Evolutionary conservation across 1,140 invertebrate genomes (phyloP).

Genomic region (Drosophila tsacasi): DNA sequence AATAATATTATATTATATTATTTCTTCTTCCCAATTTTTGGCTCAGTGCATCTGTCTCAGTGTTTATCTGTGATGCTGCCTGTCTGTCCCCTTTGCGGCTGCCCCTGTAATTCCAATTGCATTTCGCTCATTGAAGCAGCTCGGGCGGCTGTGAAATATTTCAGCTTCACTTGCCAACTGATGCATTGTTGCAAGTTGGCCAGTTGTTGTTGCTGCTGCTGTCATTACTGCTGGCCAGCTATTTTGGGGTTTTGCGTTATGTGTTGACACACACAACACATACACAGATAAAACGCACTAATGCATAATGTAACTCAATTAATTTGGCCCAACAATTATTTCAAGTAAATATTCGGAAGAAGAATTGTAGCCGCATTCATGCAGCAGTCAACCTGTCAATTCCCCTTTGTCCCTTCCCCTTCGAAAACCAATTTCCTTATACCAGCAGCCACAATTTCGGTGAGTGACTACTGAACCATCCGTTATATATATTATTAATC

Average conservation of each 20-base stretch:
- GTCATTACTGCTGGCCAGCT: conserved; percentile 23
- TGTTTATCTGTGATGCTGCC: conserved; percentile 15
- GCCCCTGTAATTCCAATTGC: conserved; percentile 55
- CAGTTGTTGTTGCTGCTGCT: conserved; percentile 13
- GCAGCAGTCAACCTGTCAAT: conserved; percentile 23
- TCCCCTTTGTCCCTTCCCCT: conserved; percentile 5
- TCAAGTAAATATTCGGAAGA: conserved; percentile 29
- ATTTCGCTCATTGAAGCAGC: conserved; percentile 45
- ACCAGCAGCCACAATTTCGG: conserved; percentile 1
- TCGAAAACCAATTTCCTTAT: conserved; percentile 4
- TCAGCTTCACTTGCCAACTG: conserved; percentile 67
- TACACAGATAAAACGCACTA: conserved; percentile 29
- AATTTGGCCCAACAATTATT: conserved; percentile 71
- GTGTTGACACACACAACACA: conserved; percentile 16
- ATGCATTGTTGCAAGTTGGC: conserved; percentile 26
- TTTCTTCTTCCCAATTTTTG: background rate
- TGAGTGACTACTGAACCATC: conserved; percentile 17
- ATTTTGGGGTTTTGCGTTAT: conserved; percentile 58
- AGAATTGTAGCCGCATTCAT: conserved; percentile 34
- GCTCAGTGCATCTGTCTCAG: background rate
- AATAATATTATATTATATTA: background rate
- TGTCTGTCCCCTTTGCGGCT: conserved; percentile 33
- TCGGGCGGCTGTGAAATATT: conserved; percentile 69
- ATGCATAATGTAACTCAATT: conserved; percentile 72
- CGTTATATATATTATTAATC: conserved; percentile 20